phyloP scores from a whole-genome alignment of 2,113 vertebrate species.

The Mus spicilegus region DNA sequence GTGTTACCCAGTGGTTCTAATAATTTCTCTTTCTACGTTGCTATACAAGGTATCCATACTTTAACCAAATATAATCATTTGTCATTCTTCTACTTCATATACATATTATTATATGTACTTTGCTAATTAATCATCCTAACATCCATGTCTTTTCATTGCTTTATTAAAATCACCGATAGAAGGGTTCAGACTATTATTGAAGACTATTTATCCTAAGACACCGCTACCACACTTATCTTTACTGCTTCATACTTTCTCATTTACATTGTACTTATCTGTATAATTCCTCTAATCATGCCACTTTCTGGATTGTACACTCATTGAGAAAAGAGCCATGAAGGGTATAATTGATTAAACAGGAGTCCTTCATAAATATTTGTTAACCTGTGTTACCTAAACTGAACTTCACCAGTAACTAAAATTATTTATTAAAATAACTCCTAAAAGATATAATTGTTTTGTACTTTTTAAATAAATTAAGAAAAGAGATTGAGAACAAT shows the following conservation, averaged over 20 bases:
- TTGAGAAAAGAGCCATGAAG: background rate
- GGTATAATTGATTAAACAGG: background rate
- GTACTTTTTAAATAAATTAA: background rate
- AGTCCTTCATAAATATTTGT: background rate
- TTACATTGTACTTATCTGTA: background rate
- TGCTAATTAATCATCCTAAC: background rate
- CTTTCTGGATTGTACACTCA: background rate
- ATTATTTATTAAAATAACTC: conserved; percentile 39
- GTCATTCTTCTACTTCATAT: background rate
- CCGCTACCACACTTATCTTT: background rate
- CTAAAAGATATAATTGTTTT: background rate
- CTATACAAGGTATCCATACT: background rate
- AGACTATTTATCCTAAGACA: background rate
- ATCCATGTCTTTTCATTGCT: background rate
- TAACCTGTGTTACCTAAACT: background rate
- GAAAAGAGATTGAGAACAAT: background rate
- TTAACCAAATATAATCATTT: background rate
- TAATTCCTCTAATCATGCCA: background rate
- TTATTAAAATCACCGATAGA: background rate
- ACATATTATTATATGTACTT: background rate
- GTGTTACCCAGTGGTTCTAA: background rate
- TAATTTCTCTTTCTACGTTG: background rate
- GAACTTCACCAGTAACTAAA: background rate
- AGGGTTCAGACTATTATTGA: background rate
- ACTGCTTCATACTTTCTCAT: background rate